Conservation (phyloP, 2,797 vertebrate species). For the Melanotaenia trifasciata region DNA sequence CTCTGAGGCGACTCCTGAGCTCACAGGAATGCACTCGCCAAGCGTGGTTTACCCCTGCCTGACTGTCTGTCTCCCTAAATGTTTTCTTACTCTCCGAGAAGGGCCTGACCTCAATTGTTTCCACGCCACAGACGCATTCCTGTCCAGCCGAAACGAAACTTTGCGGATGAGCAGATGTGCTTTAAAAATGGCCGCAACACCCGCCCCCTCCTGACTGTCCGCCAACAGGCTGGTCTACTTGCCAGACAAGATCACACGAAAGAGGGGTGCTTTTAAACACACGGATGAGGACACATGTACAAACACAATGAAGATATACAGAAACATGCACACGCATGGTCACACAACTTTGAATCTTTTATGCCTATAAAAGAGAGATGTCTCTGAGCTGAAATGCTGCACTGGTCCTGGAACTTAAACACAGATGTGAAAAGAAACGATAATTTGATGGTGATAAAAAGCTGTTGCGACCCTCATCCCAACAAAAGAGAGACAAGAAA, state of each 20-base stretch:
- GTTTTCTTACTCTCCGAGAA: slow-evolving; percentile 62
- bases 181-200: slow-evolving; percentile 59
- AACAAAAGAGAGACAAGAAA: not conserved
- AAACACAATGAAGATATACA: slow-evolving; percentile 57
- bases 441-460: slow-evolving; percentile 11
- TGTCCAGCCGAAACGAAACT: slow-evolving; percentile 54
- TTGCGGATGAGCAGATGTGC: slow-evolving; percentile 56
- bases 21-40: slow-evolving; percentile 43
- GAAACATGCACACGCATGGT: slow-evolving; percentile 29
- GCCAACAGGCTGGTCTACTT: slow-evolving; percentile 26
- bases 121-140: slow-evolving; percentile 64
- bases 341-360: slow-evolving; percentile 57
- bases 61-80: slow-evolving; percentile 61
- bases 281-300: slow-evolving; percentile 65
- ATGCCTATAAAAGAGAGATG: slow-evolving; percentile 52
- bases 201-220: not conserved
- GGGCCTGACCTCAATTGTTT: slow-evolving; percentile 72
- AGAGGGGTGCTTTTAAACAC: slow-evolving; percentile 35
- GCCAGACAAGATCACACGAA: slow-evolving; percentile 38
- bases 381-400: slow-evolving; percentile 16
- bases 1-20: slow-evolving; percentile 58
- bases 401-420: not conserved
- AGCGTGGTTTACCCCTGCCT: slow-evolving; percentile 64
- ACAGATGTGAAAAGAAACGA: slow-evolving; percentile 4
- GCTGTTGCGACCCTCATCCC: not conserved